A percentile compares a stretch with the other conserved stretches of the same genome.
These are phyloP conservation scores for Ganaspis brasiliensis DNA, from an alignment of 2,888 invertebrate species.

Conservation along the genomic window DNA sequence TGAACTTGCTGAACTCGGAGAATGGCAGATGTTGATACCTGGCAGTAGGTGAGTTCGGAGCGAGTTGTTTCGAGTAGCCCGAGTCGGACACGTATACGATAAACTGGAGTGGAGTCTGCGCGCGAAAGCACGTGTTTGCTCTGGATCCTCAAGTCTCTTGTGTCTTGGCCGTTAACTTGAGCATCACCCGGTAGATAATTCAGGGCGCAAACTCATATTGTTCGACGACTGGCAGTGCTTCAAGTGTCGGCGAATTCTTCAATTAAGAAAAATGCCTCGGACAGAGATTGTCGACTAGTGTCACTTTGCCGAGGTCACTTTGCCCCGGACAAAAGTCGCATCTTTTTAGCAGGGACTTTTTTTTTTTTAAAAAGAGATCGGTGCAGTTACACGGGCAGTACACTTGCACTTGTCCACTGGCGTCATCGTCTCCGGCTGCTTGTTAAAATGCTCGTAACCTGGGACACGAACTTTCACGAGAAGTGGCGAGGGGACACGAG, in stretches of 20 bases:
- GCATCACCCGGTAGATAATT: constrained; percentile 50
- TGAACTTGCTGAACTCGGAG: constrained; percentile 27
- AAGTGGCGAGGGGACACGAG: not conserved
- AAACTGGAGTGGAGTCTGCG: not conserved
- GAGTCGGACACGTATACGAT: constrained; percentile 3
- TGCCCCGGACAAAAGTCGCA: too few relatives aligned
- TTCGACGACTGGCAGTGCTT: not conserved
- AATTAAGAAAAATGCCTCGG: too few relatives aligned
- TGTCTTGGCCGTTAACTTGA: constrained; percentile 49
- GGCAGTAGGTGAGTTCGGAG: not conserved
- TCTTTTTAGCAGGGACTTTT: constrained; percentile 43
- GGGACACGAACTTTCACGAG: constrained; percentile 23
- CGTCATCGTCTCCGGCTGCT: constrained; percentile 25
- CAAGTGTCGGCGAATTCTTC: too few relatives aligned
- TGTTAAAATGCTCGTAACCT: constrained; percentile 24
- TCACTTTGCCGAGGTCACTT: too few relatives aligned
- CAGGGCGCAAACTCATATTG: constrained; percentile 18
- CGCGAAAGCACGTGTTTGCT: constrained; percentile 2
- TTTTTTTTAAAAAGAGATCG: constrained; percentile 53
- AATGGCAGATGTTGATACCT: not conserved
- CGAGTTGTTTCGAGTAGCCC: constrained; percentile 1
- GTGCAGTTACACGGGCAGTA: constrained; percentile 47
- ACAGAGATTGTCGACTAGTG: too few relatives aligned
- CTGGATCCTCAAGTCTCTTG: not conserved
- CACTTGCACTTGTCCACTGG: constrained; percentile 23